Evolutionary conservation across 1,140 invertebrate genomes (phyloP).

Genomic region (Zeugodacus cucurbitae): DNA sequence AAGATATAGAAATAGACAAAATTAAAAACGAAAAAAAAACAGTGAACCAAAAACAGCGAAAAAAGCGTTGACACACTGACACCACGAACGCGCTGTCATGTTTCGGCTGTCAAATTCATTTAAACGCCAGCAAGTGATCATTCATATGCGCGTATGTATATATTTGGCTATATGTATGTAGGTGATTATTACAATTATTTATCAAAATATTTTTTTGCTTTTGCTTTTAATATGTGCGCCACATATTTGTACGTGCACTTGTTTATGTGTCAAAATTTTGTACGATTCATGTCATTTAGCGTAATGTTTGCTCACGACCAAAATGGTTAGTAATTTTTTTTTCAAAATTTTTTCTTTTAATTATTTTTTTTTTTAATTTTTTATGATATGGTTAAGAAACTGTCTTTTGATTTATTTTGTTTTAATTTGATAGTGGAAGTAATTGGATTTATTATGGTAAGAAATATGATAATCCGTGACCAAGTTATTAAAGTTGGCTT

Average conservation of each 20-base stretch:
- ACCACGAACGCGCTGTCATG: slow-evolving; percentile 4
- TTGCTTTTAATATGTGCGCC: background rate
- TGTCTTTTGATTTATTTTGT: background rate
- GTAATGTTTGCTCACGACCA: background rate
- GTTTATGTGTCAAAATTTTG: background rate
- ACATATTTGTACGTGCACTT: slow-evolving; percentile 14
- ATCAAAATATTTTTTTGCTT: background rate
- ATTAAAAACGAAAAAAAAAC: background rate
- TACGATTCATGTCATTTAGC: background rate
- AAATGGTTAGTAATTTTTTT: background rate
- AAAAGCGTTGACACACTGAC: slow-evolving; percentile 34
- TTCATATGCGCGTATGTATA: background rate
- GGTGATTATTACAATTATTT: slow-evolving; percentile 7
- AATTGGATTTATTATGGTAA: too few relatives aligned
- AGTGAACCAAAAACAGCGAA: background rate
- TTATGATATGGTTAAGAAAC: background rate
- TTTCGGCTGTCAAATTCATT: slow-evolving; percentile 23
- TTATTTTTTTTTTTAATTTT: background rate
- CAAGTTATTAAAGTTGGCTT: too few relatives aligned
- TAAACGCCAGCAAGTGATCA: background rate
- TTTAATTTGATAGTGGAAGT: background rate
- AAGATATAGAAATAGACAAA: background rate
- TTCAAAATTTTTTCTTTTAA: too few relatives aligned
- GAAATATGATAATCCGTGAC: too few relatives aligned
- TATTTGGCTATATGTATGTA: background rate